phyloP scores from a whole-genome alignment of 2,888 invertebrate species.

The Luffia ferchaultella region DNA sequence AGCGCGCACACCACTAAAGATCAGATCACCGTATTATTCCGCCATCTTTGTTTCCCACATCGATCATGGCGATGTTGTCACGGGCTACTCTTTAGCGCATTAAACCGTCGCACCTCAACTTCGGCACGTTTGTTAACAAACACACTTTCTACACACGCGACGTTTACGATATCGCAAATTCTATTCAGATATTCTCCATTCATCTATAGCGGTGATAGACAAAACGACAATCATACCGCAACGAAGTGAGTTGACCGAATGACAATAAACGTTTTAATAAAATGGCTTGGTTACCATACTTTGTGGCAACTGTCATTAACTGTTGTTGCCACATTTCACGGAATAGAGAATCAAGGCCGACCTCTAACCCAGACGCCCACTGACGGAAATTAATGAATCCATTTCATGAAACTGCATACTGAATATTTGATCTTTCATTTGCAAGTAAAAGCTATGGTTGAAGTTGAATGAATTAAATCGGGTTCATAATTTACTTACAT shows the following conservation, averaged over 20 bases:
- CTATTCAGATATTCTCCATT: conserved; percentile 23
- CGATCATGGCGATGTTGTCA: conserved; percentile 57
- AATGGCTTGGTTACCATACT: neutral
- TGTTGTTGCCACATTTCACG: too few relatives aligned
- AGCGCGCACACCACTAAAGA: conserved; percentile 51
- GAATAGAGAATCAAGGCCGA: too few relatives aligned
- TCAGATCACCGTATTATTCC: conserved; percentile 64
- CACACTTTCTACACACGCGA: conserved; percentile 25
- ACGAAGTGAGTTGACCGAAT: conserved; percentile 63
- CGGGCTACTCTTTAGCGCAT: neutral
- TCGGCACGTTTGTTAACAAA: neutral
- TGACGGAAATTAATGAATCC: too few relatives aligned
- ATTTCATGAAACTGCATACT: too few relatives aligned
- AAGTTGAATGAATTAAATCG: too few relatives aligned
- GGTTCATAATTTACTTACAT: too few relatives aligned
- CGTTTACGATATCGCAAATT: conserved; percentile 17
- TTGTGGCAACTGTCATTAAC: too few relatives aligned
- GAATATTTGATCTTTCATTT: too few relatives aligned
- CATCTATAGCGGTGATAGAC: conserved; percentile 57
- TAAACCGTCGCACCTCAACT: neutral
- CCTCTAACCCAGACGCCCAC: too few relatives aligned
- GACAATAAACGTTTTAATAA: conserved; percentile 25
- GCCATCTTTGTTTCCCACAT: conserved; percentile 67
- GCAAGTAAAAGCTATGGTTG: too few relatives aligned
- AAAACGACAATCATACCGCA: conserved; percentile 61